phyloP scores from a whole-genome alignment of 1,140 invertebrate genomes.

The Aphidius ervi region DNA sequence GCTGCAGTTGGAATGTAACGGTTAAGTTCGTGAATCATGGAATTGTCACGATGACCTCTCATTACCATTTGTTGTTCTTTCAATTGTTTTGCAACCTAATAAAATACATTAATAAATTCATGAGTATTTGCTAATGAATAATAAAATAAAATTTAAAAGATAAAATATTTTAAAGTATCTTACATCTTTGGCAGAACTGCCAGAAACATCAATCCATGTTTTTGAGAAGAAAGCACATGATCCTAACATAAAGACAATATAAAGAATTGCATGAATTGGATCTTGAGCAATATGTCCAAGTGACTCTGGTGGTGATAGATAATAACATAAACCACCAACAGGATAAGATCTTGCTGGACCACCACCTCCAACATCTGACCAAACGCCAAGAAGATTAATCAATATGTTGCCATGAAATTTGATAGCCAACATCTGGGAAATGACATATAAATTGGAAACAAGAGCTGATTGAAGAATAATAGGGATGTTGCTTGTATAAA shows the following conservation, averaged over 20 bases:
- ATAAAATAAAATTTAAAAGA: conserved; percentile 6
- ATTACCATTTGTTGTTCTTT: conserved; percentile 99
- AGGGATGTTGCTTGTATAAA: conserved; percentile 99
- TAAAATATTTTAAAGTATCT: conserved; percentile 43
- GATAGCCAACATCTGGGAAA: conserved; percentile 97
- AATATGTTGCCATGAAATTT: conserved; percentile 98
- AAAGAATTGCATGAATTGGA: conserved; percentile 93
- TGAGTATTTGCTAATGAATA: neutral
- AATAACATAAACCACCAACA: conserved; percentile 96
- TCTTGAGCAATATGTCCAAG: conserved; percentile 93
- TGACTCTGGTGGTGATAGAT: conserved; percentile 97
- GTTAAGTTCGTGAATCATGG: conserved; percentile 99
- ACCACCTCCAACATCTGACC: conserved; percentile 96
- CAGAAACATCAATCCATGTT: conserved; percentile 99
- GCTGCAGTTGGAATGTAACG: conserved; percentile 99
- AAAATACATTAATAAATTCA: too few species aligned
- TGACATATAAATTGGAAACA: conserved; percentile 98
- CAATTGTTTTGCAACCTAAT: conserved; percentile 94
- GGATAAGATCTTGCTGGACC: conserved; percentile 94
- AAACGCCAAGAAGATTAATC: conserved; percentile 96
- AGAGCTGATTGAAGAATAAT: conserved; percentile 98
- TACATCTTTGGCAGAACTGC: conserved; percentile 99
- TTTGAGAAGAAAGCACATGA: conserved; percentile 99
- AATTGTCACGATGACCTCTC: conserved; percentile 97
- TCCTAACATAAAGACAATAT: conserved; percentile 99